These are phyloP conservation scores for Pocillopora verrucosa DNA, from an alignment of 64 coral and sea anemone genomes.

Conservation along the genomic window DNA sequence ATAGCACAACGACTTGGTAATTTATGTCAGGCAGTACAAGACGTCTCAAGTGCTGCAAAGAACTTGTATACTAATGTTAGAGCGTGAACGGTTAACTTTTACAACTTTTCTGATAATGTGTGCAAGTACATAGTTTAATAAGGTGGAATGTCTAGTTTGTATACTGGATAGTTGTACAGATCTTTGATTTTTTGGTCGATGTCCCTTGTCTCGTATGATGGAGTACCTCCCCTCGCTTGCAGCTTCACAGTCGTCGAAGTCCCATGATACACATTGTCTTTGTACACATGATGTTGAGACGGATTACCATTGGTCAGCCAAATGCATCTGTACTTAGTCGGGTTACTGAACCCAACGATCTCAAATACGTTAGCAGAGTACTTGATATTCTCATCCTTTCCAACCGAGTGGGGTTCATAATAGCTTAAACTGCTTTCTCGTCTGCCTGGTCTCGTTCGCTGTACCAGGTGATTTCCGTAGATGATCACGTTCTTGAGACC, in stretches of 20 bases:
- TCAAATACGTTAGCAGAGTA: conserved; percentile 52
- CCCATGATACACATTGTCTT: conserved; percentile 23
- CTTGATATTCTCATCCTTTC: conserved; percentile 14
- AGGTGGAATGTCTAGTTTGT: conserved; percentile 1
- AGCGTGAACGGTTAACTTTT: too few species aligned
- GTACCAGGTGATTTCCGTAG: conserved; percentile 41
- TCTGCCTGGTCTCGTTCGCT: not conserved
- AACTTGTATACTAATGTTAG: too few species aligned
- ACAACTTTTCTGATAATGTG: too few species aligned
- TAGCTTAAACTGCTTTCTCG: conserved; percentile 17
- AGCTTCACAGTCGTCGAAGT: not conserved
- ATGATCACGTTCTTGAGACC: conserved; percentile 34
- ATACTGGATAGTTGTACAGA: not conserved
- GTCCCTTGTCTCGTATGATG: conserved; percentile 7
- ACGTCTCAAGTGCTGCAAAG: too few species aligned
- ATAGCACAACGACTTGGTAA: too few species aligned
- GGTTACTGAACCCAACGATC: not conserved
- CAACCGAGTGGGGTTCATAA: not conserved
- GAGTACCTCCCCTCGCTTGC: not conserved
- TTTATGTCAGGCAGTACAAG: too few species aligned
- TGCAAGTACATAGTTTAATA: not conserved
- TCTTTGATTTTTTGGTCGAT: not conserved
- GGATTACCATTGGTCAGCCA: conserved; percentile 23
- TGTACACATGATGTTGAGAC: conserved; percentile 34
- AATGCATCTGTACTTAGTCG: conserved; percentile 1